Evolutionary conservation across 1,140 invertebrate species (phyloP).

Genomic region (Cataglyphis hispanica): DNA sequence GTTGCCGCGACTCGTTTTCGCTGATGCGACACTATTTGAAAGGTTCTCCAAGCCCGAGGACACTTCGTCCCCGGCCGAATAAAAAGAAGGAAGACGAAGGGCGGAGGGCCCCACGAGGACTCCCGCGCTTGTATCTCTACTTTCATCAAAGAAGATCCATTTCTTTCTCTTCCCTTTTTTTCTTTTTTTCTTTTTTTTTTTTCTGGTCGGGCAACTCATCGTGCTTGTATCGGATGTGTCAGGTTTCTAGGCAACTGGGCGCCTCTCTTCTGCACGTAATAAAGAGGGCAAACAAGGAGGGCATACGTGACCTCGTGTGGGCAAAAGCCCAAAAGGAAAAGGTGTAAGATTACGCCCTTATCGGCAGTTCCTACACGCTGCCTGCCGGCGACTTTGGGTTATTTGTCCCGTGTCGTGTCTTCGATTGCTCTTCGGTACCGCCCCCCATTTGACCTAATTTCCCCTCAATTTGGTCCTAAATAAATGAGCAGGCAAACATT

Average conservation of each 20-base stretch:
- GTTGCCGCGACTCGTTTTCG: constrained; percentile 66
- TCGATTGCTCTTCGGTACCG: constrained; percentile 65
- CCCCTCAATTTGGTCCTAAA: constrained; percentile 77
- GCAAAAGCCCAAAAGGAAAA: constrained; percentile 65
- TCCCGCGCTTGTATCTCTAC: constrained; percentile 66
- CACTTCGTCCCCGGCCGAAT: constrained; percentile 63
- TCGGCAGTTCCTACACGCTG: constrained; percentile 62
- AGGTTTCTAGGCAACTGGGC: constrained; percentile 72
- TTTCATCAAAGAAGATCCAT: constrained; percentile 74
- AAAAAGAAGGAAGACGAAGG: constrained; percentile 65
- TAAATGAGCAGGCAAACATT: constrained; percentile 79
- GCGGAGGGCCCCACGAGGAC: constrained; percentile 61
- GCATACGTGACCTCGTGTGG: constrained; percentile 72
- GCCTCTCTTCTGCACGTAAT: constrained; percentile 70
- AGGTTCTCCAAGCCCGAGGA: constrained; percentile 65
- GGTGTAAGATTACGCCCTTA: constrained; percentile 81
- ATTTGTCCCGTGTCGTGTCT: constrained; percentile 78
- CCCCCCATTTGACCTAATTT: constrained; percentile 81
- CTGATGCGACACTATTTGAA: constrained; percentile 75
- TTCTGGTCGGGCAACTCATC: constrained; percentile 16
- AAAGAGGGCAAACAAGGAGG: constrained; percentile 77
- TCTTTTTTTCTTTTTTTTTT: constrained; percentile 37
- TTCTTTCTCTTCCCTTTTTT: constrained; percentile 59
- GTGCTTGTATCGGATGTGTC: constrained; percentile 68
- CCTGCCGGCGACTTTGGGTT: constrained; percentile 57